Evolutionary conservation across 2,113 vertebrate species (phyloP).

Genomic region (Rissa tridactyla): DNA sequence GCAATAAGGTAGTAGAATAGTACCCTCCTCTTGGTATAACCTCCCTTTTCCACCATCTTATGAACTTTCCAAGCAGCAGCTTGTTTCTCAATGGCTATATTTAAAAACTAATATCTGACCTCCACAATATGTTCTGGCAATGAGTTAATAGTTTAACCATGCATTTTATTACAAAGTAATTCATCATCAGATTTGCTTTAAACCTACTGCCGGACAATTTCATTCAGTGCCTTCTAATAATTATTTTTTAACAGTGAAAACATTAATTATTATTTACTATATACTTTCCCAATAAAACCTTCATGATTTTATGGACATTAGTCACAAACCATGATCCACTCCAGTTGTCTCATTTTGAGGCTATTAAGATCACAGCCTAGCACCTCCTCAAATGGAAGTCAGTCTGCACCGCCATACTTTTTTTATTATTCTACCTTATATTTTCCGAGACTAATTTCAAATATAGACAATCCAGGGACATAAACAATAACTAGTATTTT

Average conservation of each 20-base stretch:
- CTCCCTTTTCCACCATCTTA: not conserved
- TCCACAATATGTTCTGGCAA: not conserved
- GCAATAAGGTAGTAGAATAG: not conserved
- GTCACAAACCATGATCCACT: not conserved
- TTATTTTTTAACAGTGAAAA: not conserved
- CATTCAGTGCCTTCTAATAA: not conserved
- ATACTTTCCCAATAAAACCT: not conserved
- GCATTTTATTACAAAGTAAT: not conserved
- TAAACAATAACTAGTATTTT: not conserved
- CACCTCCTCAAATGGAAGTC: not conserved
- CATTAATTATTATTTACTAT: not conserved
- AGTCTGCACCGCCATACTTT: not conserved
- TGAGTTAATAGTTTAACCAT: not conserved
- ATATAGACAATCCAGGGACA: not conserved
- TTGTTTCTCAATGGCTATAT: not conserved
- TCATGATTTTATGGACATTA: not conserved
- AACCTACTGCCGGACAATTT: not conserved
- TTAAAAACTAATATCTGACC: conserved; percentile 22
- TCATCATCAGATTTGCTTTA: not conserved
- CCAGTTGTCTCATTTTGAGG: not conserved
- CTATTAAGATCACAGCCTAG: not conserved
- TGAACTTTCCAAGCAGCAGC: not conserved
- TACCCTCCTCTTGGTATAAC: not conserved
- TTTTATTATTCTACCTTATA: not conserved
- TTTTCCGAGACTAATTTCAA: not conserved